Evolutionary conservation across 2,888 invertebrate genomes (phyloP).

Genomic region (Phyto melanocephala): DNA sequence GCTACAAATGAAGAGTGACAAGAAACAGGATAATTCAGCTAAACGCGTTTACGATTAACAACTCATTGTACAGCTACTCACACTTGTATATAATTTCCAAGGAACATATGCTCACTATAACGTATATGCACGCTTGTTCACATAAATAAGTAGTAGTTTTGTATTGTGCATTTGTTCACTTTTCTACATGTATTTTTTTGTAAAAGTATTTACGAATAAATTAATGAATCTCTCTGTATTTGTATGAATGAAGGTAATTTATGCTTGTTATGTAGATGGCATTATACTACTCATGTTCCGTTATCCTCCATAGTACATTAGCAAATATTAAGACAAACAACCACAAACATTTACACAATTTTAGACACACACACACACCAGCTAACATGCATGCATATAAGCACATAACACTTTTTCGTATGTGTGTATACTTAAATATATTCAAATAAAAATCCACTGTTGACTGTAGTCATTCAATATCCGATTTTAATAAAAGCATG

Average conservation of each 20-base stretch:
- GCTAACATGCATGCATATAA: neutral
- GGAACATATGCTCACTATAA: neutral
- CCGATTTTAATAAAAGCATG: neutral
- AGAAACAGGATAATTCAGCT: conserved; percentile 75
- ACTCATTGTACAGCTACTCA: conserved; percentile 20
- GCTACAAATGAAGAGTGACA: conserved; percentile 76
- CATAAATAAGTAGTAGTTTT: neutral
- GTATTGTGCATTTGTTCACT: conserved; percentile 1
- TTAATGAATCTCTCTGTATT: neutral
- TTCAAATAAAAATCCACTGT: conserved; percentile 1
- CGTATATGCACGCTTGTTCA: neutral
- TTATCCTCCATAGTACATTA: conserved; percentile 29
- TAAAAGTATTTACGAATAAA: neutral
- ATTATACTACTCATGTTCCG: conserved; percentile 18
- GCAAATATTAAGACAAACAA: conserved; percentile 51
- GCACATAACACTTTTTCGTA: neutral
- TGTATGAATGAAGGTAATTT: conserved; percentile 19
- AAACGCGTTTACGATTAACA: conserved; percentile 58
- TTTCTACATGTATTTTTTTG: neutral
- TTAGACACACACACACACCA: neutral
- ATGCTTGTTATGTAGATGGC: neutral
- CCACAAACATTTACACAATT: conserved; percentile 31
- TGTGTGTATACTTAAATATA: neutral
- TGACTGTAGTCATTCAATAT: conserved; percentile 25
- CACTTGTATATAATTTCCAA: neutral